These are phyloP conservation scores for Pogona vitticeps DNA, from an alignment of 2,113 vertebrate species.

Conservation along the genomic window DNA sequence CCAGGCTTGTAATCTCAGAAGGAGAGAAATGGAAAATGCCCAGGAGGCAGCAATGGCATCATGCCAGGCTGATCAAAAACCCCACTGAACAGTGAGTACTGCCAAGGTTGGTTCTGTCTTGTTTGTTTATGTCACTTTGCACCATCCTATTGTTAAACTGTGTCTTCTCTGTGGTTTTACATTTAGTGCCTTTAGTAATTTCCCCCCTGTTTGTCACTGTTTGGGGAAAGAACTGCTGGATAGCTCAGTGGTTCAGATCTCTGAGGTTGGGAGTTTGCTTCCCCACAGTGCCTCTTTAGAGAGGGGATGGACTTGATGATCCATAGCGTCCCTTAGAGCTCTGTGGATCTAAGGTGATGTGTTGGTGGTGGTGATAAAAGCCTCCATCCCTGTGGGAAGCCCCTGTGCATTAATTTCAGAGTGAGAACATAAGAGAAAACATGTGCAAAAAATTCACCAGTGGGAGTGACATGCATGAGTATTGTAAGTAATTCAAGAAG, in stretches of 20 bases:
- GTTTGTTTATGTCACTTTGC: not conserved
- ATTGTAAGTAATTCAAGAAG: too few species aligned
- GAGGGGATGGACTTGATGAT: too few species aligned
- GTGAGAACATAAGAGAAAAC: too few species aligned
- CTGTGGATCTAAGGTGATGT: too few species aligned
- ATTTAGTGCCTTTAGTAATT: not conserved
- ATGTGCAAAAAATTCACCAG: too few species aligned
- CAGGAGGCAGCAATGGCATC: constrained; percentile 9
- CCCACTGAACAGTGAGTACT: not conserved
- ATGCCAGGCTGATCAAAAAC: not conserved
- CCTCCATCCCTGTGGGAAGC: not conserved
- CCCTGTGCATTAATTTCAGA: not conserved
- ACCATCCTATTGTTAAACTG: not conserved
- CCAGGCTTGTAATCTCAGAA: not conserved
- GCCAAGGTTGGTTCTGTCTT: too few species aligned
- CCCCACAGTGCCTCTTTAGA: too few species aligned
- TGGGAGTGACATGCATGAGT: too few species aligned
- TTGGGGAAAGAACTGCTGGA: not conserved
- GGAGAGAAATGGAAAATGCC: constrained; percentile 21
- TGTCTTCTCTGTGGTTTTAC: not conserved
- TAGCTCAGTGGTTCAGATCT: too few species aligned
- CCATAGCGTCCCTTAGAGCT: too few species aligned
- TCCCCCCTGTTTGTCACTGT: not conserved
- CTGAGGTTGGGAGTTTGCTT: too few species aligned
- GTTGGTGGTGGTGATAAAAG: too few species aligned